These are phyloP conservation scores for Hippocampus abdominalis DNA, from an alignment of 2,113 vertebrate species.

Conservation along the genomic window DNA sequence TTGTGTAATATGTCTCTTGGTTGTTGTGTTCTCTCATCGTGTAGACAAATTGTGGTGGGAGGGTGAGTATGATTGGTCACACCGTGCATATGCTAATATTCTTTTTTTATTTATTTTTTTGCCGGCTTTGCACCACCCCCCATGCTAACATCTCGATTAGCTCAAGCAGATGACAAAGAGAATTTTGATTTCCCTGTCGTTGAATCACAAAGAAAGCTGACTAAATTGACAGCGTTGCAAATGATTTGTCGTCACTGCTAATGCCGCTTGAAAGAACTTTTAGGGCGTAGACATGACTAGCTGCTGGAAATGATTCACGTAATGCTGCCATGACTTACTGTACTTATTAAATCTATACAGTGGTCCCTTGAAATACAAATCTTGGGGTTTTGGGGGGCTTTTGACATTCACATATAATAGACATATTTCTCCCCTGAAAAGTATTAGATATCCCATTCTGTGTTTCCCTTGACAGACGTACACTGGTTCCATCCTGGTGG, in stretches of 20 bases:
- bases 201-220: not conserved
- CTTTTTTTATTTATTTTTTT: not conserved
- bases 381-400: no score
- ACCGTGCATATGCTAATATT: not conserved
- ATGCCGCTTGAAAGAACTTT: not conserved
- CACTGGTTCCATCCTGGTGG: conserved; percentile 94
- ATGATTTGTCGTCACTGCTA: not conserved
- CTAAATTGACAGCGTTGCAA: not conserved
- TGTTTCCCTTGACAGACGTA: conserved; percentile 77
- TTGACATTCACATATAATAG: no score
- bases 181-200: not conserved
- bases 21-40: conserved; percentile 32
- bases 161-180: not conserved
- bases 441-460: no score
- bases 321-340: not conserved
- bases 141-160: not conserved
- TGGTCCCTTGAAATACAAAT: no score
- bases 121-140: not conserved
- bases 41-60: conserved; percentile 84
- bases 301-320: not conserved
- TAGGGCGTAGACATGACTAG: not conserved
- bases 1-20: conserved; percentile 9
- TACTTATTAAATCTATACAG: no score
- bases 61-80: conserved; percentile 75
- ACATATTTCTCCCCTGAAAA: no score